Evolutionary conservation across 2,113 vertebrate genomes (phyloP).

Genomic region (Indicator maculatus): DNA sequence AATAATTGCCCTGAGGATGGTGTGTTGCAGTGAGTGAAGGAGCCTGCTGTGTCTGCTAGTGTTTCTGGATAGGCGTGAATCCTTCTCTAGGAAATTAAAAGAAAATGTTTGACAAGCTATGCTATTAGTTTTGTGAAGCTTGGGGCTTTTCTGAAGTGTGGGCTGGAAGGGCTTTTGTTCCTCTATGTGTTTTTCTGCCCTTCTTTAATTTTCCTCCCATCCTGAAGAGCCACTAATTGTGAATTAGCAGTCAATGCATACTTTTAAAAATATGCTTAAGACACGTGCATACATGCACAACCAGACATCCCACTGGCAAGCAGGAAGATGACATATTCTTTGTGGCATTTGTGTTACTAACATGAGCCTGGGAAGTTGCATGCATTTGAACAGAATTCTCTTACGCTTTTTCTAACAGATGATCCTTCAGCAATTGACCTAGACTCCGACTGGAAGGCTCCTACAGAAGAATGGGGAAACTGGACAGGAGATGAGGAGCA

Average conservation of each 20-base stretch:
- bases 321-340: background rate
- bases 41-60: background rate
- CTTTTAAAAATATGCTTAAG: background rate
- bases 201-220: background rate
- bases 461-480: slow-evolving; percentile 69
- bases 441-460: slow-evolving; percentile 71
- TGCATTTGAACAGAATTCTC: background rate
- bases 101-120: background rate
- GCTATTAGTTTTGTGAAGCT: background rate
- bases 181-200: background rate
- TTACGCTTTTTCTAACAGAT: background rate
- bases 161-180: background rate
- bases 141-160: background rate
- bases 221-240: background rate
- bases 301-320: background rate
- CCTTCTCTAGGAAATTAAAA: slow-evolving; percentile 2
- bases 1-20: background rate
- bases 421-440: slow-evolving; percentile 43
- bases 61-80: slow-evolving; percentile 3
- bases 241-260: background rate
- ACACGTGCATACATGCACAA: background rate
- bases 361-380: background rate
- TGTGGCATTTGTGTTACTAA: background rate
- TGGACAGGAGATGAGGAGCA: slow-evolving; percentile 62
- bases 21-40: background rate